Percentiles rank a stretch among this genome's conserved stretches.
These are phyloP conservation scores for Helicoverpa assulta DNA, from an alignment of 2,888 invertebrate genomes.

Conservation along the genomic window DNA sequence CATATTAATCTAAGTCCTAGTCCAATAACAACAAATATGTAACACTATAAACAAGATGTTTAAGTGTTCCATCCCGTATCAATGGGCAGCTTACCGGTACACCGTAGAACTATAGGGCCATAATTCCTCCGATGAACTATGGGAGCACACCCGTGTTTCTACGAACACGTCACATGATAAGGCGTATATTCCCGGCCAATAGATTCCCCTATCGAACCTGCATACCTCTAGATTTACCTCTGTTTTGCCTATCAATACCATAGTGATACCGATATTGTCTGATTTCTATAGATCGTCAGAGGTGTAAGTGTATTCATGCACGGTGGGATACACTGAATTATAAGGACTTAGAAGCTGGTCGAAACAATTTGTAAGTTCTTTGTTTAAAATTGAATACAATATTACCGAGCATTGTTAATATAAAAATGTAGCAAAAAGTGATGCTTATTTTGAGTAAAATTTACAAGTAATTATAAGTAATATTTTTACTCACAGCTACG, in stretches of 20 bases:
- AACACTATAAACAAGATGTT: background rate
- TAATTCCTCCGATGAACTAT: constrained; percentile 31
- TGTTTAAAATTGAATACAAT: background rate
- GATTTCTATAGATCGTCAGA: constrained; percentile 30
- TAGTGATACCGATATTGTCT: constrained; percentile 39
- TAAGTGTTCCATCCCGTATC: background rate
- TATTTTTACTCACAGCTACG: constrained; percentile 93
- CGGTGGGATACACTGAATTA: background rate
- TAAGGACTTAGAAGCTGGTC: background rate
- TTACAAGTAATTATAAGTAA: constrained; percentile 5
- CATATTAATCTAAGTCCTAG: background rate
- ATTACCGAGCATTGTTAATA: too few relatives aligned
- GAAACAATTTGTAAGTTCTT: background rate
- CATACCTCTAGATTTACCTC: constrained; percentile 14
- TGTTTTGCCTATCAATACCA: constrained; percentile 23
- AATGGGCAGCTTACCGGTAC: constrained; percentile 19
- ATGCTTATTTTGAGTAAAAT: background rate
- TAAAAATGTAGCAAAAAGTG: background rate
- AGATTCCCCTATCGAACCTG: constrained; percentile 34
- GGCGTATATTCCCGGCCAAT: constrained; percentile 6
- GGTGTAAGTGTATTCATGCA: background rate
- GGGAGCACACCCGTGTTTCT: constrained; percentile 1
- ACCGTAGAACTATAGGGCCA: constrained; percentile 9
- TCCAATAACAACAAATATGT: background rate
- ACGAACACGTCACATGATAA: constrained; percentile 3